Evolutionary conservation across 2,888 invertebrate species (phyloP), one percentile per base, ranked within the genome.

Genomic region (Mantis religiosa): DNA sequence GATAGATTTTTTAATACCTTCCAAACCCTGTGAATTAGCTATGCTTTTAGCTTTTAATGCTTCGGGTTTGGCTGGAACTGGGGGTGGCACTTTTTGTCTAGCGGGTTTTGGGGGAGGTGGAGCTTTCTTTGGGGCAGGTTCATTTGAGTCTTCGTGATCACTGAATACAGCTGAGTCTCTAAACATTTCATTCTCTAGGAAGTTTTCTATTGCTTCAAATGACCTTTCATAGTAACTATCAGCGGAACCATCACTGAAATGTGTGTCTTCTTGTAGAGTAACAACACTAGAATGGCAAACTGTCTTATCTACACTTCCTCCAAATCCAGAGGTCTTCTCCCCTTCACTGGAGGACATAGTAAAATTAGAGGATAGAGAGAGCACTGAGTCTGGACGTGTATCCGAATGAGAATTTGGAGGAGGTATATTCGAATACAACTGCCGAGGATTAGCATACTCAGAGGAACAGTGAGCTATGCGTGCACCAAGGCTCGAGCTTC

Each of bases 81-180:
- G 96, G 3, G 96, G 96, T 20, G 96, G 96, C 8, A 94, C 92
- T 92, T 95, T 95, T 1, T 93, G 92, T 82, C 84, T 71, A 28
- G 84, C 82, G 14, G 54, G 27, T 14, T 28, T 27, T 28, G 47
- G 34, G 15, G 47, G 83, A 12, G 83, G 83, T n/a, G 54, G 88
- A 2, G 83, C 71, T n/a, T n/a, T 71, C 25, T 34, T 41, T 3
- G 2, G 34, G 15, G 83, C 30, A 71, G 84, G 47, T 28, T 90
- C 90, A 89, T 83, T 84, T 8, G 90, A 90, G 12, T 96, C 96
- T 90, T 96, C 96, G 90, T 95, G 95, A 91, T 97, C 97, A 90
- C 97, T 97, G 92, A 97, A 97, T 91, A 97, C 96, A 90, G 97
- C 97, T 88, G 97, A 97, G 92, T 97, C 97, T 91, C 97, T 95